These are phyloP conservation scores for Sterrhoptilus dennistouni DNA, from an alignment of 2,113 vertebrate genomes.

Conservation along the genomic window DNA sequence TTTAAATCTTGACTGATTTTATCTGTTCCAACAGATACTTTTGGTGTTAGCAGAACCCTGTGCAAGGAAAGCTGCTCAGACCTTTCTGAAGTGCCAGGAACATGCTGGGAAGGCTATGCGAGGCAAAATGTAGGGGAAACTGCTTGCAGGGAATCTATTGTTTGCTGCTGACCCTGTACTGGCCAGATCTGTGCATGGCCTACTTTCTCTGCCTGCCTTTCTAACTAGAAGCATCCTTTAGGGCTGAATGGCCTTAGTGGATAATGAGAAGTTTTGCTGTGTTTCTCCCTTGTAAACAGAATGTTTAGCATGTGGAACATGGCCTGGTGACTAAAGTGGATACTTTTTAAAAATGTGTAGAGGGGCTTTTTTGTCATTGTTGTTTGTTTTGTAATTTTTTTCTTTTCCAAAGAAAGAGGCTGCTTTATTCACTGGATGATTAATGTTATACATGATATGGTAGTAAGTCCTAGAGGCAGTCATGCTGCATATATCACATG, in stretches of 20 bases:
- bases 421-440: background rate
- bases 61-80: background rate
- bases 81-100: constrained; percentile 41
- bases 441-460: background rate
- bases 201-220: constrained; percentile 53
- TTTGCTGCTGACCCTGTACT: constrained; percentile 33
- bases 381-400: background rate
- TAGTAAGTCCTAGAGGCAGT: background rate
- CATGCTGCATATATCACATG: background rate
- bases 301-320: background rate
- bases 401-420: background rate
- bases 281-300: constrained; percentile 32
- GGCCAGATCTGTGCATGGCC: constrained; percentile 51
- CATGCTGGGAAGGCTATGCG: constrained; percentile 48
- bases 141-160: constrained; percentile 58
- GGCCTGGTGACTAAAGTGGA: background rate
- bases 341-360: background rate
- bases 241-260: constrained; percentile 27
- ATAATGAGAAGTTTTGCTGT: constrained; percentile 53
- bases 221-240: constrained; percentile 46
- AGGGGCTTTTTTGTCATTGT: background rate
- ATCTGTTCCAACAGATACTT: constrained; percentile 24
- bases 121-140: constrained; percentile 59
- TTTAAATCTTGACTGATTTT: constrained; percentile 5
- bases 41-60: background rate